These are phyloP conservation scores for Ctenopoma multispine DNA, from an alignment of 2,797 vertebrate genomes.

Conservation along the genomic window DNA sequence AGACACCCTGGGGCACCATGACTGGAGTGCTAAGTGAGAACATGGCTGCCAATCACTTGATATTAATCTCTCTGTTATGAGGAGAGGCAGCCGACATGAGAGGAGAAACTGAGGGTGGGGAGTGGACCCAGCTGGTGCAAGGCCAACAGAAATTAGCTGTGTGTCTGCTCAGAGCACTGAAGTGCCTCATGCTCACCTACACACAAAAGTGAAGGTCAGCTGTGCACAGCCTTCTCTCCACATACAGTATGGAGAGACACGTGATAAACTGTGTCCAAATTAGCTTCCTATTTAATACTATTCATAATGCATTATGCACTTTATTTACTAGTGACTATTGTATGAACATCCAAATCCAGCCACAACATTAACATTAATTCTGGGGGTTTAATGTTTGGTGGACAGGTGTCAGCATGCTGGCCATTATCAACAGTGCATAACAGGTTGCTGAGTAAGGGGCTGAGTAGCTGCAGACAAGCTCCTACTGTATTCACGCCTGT, in stretches of 20 bases:
- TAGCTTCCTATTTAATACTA: not conserved
- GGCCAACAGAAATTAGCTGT: conserved; percentile 52
- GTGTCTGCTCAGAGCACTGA: conserved; percentile 4
- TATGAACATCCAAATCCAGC: too few relatives aligned
- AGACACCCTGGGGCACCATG: conserved; percentile 65
- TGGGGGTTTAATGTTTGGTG: too few relatives aligned
- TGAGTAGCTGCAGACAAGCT: too few relatives aligned
- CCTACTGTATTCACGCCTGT: too few relatives aligned
- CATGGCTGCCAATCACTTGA: conserved; percentile 72
- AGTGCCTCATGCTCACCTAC: conserved; percentile 27
- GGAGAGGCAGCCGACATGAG: conserved; percentile 36
- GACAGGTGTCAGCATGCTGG: too few relatives aligned
- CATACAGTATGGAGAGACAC: conserved; percentile 3
- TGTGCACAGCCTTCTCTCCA: conserved; percentile 16
- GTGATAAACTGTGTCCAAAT: not conserved
- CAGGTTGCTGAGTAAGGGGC: too few relatives aligned
- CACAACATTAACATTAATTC: too few relatives aligned
- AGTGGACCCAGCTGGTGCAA: conserved; percentile 56
- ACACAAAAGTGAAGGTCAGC: conserved; percentile 48
- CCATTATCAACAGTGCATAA: too few relatives aligned
- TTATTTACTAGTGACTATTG: not conserved
- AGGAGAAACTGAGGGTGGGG: conserved; percentile 17
- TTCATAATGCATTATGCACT: too few relatives aligned
- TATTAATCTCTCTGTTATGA: conserved; percentile 70
- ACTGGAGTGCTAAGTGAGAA: conserved; percentile 67